Evolutionary conservation across 2,888 invertebrate genomes (phyloP).

Genomic region (Deilephila elpenor): DNA sequence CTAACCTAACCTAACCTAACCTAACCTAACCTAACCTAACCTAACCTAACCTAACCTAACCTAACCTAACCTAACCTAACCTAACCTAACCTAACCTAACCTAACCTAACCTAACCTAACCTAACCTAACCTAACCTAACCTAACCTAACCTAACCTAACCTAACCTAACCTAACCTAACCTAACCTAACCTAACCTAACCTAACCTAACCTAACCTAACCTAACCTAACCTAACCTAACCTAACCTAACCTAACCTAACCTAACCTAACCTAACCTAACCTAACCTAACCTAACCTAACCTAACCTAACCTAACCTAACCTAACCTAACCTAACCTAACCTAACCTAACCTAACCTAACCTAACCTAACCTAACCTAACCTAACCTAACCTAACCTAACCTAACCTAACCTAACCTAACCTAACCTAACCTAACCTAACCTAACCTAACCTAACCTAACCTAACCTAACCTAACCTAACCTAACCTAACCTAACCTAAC

Average conservation of each 20-base stretch:
- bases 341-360: constrained; percentile 20
- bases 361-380: not conserved
- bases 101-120: constrained; percentile 20
- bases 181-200: not conserved
- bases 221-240: constrained; percentile 20
- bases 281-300: constrained; percentile 30
- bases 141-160: constrained; percentile 21
- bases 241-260: constrained; percentile 29
- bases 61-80: constrained; percentile 5
- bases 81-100: constrained; percentile 3
- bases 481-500: not conserved
- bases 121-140: constrained; percentile 23
- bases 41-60: constrained; percentile 29
- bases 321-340: constrained; percentile 29
- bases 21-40: constrained; percentile 30
- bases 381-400: not conserved
- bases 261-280: constrained; percentile 29
- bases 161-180: not conserved
- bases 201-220: constrained; percentile 31
- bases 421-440: constrained; percentile 13
- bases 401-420: constrained; percentile 31
- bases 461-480: not conserved
- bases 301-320: constrained; percentile 30
- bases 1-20: constrained; percentile 28
- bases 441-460: not conserved